Evolutionary conservation across 2,113 vertebrate species (phyloP).

Genomic region (Cinclus cinclus): DNA sequence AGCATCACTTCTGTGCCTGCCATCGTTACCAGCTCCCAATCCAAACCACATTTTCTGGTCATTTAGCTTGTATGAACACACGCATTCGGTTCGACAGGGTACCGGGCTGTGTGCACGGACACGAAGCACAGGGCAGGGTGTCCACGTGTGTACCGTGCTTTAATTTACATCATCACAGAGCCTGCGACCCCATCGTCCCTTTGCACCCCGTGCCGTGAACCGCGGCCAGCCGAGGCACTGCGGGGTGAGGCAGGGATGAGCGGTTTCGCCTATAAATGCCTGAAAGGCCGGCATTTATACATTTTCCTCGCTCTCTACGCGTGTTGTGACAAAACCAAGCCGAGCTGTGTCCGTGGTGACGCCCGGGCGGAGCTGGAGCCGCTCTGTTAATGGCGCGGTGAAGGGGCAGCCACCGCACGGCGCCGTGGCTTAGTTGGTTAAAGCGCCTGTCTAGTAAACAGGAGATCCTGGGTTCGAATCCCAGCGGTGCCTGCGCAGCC

Average conservation of each 20-base stretch:
- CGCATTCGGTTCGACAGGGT: neutral
- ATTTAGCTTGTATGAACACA: accelerated
- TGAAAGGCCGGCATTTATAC: neutral
- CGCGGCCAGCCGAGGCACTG: neutral
- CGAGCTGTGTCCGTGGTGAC: too few species aligned
- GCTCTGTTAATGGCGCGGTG: accelerated
- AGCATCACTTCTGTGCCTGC: too few species aligned
- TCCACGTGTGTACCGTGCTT: neutral
- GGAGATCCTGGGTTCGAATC: slow-evolving; percentile 92
- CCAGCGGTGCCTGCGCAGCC: slow-evolving; percentile 58
- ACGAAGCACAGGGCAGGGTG: neutral
- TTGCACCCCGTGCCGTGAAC: neutral
- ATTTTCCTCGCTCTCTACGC: neutral
- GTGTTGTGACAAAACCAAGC: accelerated
- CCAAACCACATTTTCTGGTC: accelerated
- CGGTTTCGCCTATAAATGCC: neutral
- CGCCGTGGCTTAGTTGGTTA: slow-evolving; percentile 88
- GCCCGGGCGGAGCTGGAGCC: too few species aligned
- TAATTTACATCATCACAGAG: neutral
- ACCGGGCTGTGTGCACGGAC: neutral
- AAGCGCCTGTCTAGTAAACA: slow-evolving; percentile 94
- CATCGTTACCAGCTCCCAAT: neutral
- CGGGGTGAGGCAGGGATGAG: neutral
- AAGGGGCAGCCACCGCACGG: accelerated
- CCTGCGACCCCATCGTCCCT: neutral